Conservation (phyloP, 2,797 vertebrate genomes). For the Xiphophorus birchmanni region DNA sequence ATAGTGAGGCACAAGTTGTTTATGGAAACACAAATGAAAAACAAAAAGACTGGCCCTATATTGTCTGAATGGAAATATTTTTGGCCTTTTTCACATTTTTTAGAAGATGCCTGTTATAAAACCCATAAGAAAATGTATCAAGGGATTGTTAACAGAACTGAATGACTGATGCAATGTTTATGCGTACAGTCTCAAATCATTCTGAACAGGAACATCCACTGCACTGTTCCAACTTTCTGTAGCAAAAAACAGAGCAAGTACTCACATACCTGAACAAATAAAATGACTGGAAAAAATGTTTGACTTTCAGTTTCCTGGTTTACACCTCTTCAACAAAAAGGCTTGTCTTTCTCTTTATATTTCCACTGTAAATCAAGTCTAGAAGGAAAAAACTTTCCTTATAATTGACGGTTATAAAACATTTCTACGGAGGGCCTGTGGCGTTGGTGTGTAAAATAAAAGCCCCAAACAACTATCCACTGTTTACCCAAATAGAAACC, state of each 20-base stretch:
- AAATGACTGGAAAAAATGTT: conserved; percentile 41
- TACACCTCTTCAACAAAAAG: conserved; percentile 45
- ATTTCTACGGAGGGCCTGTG: conserved; percentile 52
- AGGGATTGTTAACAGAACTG: neutral
- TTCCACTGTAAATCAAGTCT: conserved; percentile 58
- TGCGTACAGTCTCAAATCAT: neutral
- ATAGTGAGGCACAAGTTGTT: neutral
- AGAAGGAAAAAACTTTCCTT: conserved; percentile 48
- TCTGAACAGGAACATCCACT: neutral
- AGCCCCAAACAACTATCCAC: conserved; percentile 53
- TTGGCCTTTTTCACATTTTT: neutral
- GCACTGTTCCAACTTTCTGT: neutral
- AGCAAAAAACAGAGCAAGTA: conserved; percentile 11
- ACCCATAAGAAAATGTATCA: neutral
- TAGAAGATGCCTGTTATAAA: neutral
- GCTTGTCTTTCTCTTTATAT: conserved; percentile 60
- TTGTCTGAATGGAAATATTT: neutral
- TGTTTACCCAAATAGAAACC: conserved; percentile 74
- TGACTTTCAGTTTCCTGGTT: conserved; percentile 55
- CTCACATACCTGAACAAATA: conserved; percentile 43
- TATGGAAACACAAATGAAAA: neutral
- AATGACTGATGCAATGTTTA: neutral
- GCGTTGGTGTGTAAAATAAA: conserved; percentile 69
- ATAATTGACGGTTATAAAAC: conserved; percentile 69
- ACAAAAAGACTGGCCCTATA: neutral